Evolutionary conservation across 2,113 vertebrate genomes (phyloP), one percentile per base, ranked within the genome.

Genomic region (Dinomys branickii): DNA sequence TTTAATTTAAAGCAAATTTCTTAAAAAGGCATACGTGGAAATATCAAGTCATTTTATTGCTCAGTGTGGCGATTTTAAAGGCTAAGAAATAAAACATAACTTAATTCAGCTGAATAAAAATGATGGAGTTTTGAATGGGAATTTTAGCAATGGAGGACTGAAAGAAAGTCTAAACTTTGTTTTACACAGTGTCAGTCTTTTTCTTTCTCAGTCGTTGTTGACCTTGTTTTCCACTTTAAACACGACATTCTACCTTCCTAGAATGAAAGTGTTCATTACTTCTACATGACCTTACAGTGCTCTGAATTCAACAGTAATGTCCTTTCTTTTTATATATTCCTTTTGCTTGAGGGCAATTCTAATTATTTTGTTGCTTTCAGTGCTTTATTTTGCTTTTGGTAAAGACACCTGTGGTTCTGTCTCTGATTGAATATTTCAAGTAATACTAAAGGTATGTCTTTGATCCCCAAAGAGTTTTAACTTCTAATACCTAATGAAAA

Each of bases 1-100:
- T 84, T 82, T 85, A 85, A 93, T 44, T 94, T 94, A 24, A 94
- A 85, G 82, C 54, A n/a, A 92, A 26, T 58, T 52, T 30, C 92
- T 95, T 75, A 56, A 69, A 80, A 22, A 44, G 19, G 80, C 14
- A 28, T 56, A 73, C 16, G 7, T 85, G 38, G 82, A 92, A 88
- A 88, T 91, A 77, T 47, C 38, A 63, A 67, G 65, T 83, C 52
- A 91, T 67, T 93, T 78, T 90, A n/a, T 71, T 82, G 26, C 35
- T 30, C 7, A 63, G 5, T 67, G 44, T 86, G 54, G 13, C 1
- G 19, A 4, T 22, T 28, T 12, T 7, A 47, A 50, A 50, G 28
- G 28, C 11, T 59, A 30, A 94, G 78, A 63, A 59, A 5, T 3
- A 35, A 81, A 94, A 41, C 61, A 77, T 59, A 69, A 10, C 12